Percentiles rank a stretch among this genome's conserved stretches.
Evolutionary conservation across 2,888 invertebrate genomes (phyloP).

Genomic region (Melolontha melolontha): DNA sequence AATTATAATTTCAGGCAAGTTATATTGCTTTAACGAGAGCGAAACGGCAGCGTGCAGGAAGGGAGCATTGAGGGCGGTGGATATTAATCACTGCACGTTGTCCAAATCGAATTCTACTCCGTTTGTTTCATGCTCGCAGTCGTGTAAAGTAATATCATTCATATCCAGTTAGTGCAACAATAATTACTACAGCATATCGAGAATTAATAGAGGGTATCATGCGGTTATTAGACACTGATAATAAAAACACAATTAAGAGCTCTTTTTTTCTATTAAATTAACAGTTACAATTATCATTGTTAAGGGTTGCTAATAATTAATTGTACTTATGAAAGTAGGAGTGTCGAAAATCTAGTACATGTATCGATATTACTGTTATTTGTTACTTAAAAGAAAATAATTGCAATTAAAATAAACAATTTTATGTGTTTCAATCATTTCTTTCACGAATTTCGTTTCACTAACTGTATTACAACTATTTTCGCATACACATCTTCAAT

Average conservation of each 20-base stretch:
- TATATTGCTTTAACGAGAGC: slow-evolving; percentile 8
- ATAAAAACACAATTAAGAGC: slow-evolving; percentile 5
- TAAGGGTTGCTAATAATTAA: not conserved
- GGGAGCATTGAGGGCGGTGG: not conserved
- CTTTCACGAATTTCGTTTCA: too few relatives aligned
- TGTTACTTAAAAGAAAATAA: too few relatives aligned
- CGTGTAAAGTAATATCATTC: slow-evolving; percentile 1
- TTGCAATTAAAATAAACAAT: too few relatives aligned
- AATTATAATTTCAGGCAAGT: slow-evolving; percentile 15
- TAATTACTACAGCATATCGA: slow-evolving; percentile 16
- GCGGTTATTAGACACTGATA: slow-evolving; percentile 1
- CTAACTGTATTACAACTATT: too few relatives aligned
- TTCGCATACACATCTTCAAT: too few relatives aligned
- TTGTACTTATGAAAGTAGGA: too few relatives aligned
- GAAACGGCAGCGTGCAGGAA: not conserved
- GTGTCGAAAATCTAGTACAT: too few relatives aligned
- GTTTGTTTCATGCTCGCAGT: slow-evolving; percentile 22
- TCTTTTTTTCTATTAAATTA: not conserved
- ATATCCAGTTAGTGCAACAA: slow-evolving; percentile 19
- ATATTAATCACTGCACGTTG: slow-evolving; percentile 24
- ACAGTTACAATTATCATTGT: not conserved
- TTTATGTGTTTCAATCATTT: too few relatives aligned
- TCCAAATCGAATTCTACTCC: slow-evolving; percentile 28
- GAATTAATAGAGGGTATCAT: slow-evolving; percentile 4
- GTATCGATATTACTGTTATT: too few relatives aligned